These are phyloP conservation scores for Pangasius krempfi DNA, from an alignment of 2,797 vertebrate species.

Conservation along the genomic window DNA sequence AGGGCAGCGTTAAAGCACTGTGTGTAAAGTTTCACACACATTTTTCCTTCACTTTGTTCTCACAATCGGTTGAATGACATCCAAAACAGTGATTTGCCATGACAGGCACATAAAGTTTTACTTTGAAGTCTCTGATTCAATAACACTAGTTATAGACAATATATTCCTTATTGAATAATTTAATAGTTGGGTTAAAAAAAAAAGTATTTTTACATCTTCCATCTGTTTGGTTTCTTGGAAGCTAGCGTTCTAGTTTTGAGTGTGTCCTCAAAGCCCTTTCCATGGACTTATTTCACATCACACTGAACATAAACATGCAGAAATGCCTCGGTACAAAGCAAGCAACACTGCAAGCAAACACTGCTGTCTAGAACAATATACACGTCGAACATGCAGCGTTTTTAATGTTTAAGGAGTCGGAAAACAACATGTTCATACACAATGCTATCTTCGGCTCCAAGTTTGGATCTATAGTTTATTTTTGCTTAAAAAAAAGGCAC, in stretches of 20 bases:
- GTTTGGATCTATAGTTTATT: not conserved
- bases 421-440: not conserved
- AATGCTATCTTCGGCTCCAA: not conserved
- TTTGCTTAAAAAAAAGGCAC: not conserved
- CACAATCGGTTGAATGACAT: slow-evolving; percentile 43
- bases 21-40: slow-evolving; percentile 66
- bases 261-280: not conserved
- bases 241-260: not conserved
- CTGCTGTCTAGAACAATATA: slow-evolving; percentile 39
- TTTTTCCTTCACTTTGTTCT: slow-evolving; percentile 66
- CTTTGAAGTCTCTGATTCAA: not conserved
- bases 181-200: not conserved
- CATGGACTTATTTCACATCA: not conserved
- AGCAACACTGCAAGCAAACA: slow-evolving; percentile 20
- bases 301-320: slow-evolving; percentile 34
- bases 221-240: not conserved
- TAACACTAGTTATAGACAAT: too few relatives aligned
- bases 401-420: slow-evolving; percentile 10
- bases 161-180: not conserved
- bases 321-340: slow-evolving; percentile 5
- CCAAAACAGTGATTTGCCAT: slow-evolving; percentile 55
- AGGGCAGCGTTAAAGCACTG: slow-evolving; percentile 64
- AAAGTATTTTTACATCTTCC: too few relatives aligned
- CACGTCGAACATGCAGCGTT: slow-evolving; percentile 1
- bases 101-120: not conserved